Evolutionary conservation across 1,140 invertebrate genomes (phyloP), one percentile per base, ranked within the genome.

Genomic region (Drosophila simulans): DNA sequence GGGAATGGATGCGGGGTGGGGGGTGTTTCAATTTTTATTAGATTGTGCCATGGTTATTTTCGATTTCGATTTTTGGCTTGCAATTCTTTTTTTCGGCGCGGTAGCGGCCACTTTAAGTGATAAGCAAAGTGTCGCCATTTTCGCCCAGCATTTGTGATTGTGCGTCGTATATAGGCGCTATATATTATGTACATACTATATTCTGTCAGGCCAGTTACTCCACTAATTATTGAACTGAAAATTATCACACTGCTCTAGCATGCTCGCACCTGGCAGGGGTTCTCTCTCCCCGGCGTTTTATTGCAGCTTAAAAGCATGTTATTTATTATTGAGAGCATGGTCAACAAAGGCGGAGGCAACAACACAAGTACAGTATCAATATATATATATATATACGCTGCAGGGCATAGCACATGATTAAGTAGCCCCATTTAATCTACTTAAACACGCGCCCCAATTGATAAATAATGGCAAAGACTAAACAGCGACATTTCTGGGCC

Each of bases 51-150:
- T 39, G 53, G 46, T 58, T 60, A 55, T 70, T 49, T 31, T 31
- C 31, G 31, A 27, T 27, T 62, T 35, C 39, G 52, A 57, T 62
- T 58, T 55, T 71, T 15, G 46, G 59, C 46, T 56, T 8, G 40
- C 54, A 60, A 62, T 62, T 51, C 55, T 11, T 45, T 73, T 59
- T 60, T 34, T 66, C 46, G 52, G 43, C 48, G 71, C 58, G 77
- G 64, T 78, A 65, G 69, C 54, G 74, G 49, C 74, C 78, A 86
- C 83, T 86, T 86, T 27, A 82, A 86, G 65, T 82, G 82, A 86
- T 86, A 86, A 86, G 82, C 74, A 78, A 74, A 57, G 72, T 72
- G 82, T 63, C 74, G 82, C 83, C 82, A 88, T 79, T 81, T 85
- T 69, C 15, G 39, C 56, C 17, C 40, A 59, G 37, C 58, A 46